Base-by-base conservation (phyloP, 2,797 vertebrate species). In the Sebastes iracundus region DNA sequence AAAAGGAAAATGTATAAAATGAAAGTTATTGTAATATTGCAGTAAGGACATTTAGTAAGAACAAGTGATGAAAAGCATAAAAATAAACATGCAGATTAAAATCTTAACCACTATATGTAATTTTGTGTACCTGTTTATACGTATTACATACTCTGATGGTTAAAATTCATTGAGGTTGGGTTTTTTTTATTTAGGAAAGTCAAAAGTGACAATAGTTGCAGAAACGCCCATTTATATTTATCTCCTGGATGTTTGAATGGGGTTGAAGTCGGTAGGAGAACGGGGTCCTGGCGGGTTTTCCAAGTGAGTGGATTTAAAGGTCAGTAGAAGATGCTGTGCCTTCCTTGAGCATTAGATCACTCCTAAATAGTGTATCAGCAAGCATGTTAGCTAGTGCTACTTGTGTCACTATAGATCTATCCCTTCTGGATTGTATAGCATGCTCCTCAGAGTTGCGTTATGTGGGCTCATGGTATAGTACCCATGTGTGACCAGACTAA, bases 321-420 rank as follows among this genome's bases (percentile, higher is more conserved):
- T 27, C 52, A 46, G 52, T 4, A 42, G 33, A 59, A 27, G 74
- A 66, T 78, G 52, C 22, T 32, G 23, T 65, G 59, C 63, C 62
- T 49, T 75, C n/a, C 22, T 1, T 22, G 20, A 62, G 53, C 33
- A 52, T 66, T 63, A 69, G 46, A 38, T 78, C 65, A 68, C 23
- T 14, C 8, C 27, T 67, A 28, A 67, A 60, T 35, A 52, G 62
- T 55, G 22, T 23, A 63, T 66, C 80, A 81, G 72, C 28, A 72
- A 65, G 30, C 65, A 27, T 61, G 82, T 20, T 35, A 62, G 68
- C 56, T 72, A 32, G 52, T 72, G 64, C 53, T 80, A 56, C 62
- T 23, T 81, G 35, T 80, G 62, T 74, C 69, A 77, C 66, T 46
- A 11, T 7, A 70, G 69, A 71, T 63, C 46, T 30, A 6, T 53